These are phyloP conservation scores for Cnemophilus loriae DNA, from an alignment of 2,113 vertebrate species.

Conservation along the genomic window DNA sequence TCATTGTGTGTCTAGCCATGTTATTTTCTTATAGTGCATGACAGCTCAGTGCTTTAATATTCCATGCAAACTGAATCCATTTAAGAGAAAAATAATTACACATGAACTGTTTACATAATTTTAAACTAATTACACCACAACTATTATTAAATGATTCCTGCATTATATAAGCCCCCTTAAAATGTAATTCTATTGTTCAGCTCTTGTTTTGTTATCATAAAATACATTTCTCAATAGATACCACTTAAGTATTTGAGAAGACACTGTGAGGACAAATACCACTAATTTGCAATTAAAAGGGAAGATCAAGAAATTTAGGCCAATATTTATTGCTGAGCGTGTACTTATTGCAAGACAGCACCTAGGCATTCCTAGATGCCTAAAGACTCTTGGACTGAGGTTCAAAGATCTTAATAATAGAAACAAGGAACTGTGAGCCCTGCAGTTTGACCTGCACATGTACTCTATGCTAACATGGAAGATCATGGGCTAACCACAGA, in stretches of 20 bases:
- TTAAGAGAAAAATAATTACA: conserved; percentile 34
- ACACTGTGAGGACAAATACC: not conserved
- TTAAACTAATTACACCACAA: not conserved
- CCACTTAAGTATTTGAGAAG: not conserved
- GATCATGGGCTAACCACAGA: not conserved
- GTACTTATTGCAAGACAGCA: not conserved
- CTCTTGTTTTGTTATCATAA: not conserved
- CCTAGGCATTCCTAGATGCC: not conserved
- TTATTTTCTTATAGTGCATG: not conserved
- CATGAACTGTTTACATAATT: conserved; percentile 20
- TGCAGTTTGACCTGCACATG: not conserved
- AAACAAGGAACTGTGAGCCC: not conserved
- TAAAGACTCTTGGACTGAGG: not conserved
- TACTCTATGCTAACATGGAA: not conserved
- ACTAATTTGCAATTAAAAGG: not conserved
- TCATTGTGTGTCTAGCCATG: not conserved
- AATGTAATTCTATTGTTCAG: not conserved
- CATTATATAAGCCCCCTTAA: not conserved
- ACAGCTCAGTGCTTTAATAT: conserved; percentile 18
- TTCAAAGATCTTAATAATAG: not conserved
- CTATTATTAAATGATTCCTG: not conserved
- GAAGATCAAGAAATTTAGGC: not conserved
- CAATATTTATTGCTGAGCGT: not conserved
- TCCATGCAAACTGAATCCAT: conserved; percentile 9
- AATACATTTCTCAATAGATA: not conserved